Evolutionary conservation across 2,113 vertebrate species (phyloP).

Genomic region (Pseudorectes ferrugineus): DNA sequence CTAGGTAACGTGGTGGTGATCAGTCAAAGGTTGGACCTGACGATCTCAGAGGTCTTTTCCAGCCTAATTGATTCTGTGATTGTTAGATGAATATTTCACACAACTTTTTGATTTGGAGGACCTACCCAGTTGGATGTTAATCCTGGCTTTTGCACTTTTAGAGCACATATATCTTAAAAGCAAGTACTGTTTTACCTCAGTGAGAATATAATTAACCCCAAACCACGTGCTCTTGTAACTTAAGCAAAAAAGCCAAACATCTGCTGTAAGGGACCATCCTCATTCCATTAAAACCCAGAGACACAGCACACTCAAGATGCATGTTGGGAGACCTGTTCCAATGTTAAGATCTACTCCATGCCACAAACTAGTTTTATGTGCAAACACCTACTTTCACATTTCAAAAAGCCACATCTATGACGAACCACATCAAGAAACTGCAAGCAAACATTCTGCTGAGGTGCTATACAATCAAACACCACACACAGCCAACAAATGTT

Average conservation of each 20-base stretch:
- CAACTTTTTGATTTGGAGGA: not conserved
- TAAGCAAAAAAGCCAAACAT: not conserved
- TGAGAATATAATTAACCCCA: not conserved
- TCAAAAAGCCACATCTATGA: constrained; percentile 66
- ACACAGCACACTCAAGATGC: not conserved
- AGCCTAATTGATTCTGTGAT: not conserved
- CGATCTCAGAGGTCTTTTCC: not conserved
- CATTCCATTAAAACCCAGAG: not conserved
- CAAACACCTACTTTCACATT: constrained; percentile 21
- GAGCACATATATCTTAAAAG: not conserved
- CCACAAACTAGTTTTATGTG: constrained; percentile 25
- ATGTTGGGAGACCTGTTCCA: not conserved
- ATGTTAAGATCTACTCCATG: not conserved
- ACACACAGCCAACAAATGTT: not conserved
- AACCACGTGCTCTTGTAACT: not conserved
- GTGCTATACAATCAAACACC: not conserved
- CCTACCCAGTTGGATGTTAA: not conserved
- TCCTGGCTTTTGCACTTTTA: not conserved
- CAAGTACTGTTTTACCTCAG: not conserved
- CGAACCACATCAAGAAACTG: constrained; percentile 64
- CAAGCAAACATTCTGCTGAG: constrained; percentile 57
- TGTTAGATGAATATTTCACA: not conserved
- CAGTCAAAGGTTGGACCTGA: not conserved
- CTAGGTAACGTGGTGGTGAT: not conserved
- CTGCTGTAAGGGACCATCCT: not conserved